Evolutionary conservation across 2,888 invertebrate species (phyloP), one percentile per base, ranked within the genome.

Genomic region (Anthophora plumipes): DNA sequence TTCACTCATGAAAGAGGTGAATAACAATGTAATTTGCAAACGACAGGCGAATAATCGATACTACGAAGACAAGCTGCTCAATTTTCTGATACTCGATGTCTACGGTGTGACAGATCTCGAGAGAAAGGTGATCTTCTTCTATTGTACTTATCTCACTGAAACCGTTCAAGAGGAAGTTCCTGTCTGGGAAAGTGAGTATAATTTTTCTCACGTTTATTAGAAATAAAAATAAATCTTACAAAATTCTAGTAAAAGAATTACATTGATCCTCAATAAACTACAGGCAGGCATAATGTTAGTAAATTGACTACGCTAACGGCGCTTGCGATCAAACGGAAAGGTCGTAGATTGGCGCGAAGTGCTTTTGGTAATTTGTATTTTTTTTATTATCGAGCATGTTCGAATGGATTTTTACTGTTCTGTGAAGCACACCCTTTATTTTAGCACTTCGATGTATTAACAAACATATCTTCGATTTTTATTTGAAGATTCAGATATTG

Each of bases 111-210:
- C 93, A 41, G 93, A 94, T 77, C 89, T 96, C 54, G 94, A 95
- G 22, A 95, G 94, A 79, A 95, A 95, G 88, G 94, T 96, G 25
- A 94, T 97, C 86, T 96, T 95, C 88, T 94, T 97, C 20, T 95
- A 96, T 89, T 96, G 96, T 91, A 96, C 96, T 1, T 95, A 96
- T 86, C 95, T 95, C 67, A 96, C 96, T 88, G 96, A 96, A 91
- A 93, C 96, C 11, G 95, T 96, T 22, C 97, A 97, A 89, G 96
- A 96, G 90, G 97, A 97, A 92, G 95, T 97, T 78, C 95, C 96
- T 4, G 95, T 96, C 52, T 94, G 95, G 85, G 96, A 96, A 95
- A 96, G 97, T 97, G 94, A 95, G 95, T 90, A 66, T 70, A n/a
- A 8, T 41, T 14, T 12, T n/a, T 14, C n/a, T 67, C 0, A 17